Conservation (phyloP, 2,113 vertebrate species). For the Aspiorhynchus laticeps region DNA sequence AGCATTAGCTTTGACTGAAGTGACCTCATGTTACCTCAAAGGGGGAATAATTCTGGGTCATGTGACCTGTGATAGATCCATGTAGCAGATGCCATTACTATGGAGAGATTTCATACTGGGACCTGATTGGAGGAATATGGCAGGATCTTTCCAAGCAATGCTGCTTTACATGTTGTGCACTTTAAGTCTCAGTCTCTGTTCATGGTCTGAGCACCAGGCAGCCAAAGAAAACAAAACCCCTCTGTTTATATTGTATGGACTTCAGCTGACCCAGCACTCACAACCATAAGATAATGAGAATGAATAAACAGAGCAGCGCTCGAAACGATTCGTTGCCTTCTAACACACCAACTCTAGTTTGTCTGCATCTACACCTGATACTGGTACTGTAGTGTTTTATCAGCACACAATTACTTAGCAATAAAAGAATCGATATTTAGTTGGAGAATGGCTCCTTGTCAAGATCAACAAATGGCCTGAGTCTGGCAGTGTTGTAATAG, state of each 20-base stretch:
- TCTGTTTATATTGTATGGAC: slow-evolving; percentile 28
- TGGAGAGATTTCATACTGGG: not conserved
- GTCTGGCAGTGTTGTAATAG: slow-evolving; percentile 51
- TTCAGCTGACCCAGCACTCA: slow-evolving; percentile 30
- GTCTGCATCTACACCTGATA: slow-evolving; percentile 17
- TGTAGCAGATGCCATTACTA: not conserved
- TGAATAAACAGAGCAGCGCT: slow-evolving; percentile 18
- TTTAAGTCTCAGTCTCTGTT: not conserved
- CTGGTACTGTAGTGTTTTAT: slow-evolving; percentile 35
- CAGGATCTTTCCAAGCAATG: not conserved
- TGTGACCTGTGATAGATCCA: not conserved
- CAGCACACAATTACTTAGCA: slow-evolving; percentile 33
- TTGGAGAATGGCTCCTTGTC: slow-evolving; percentile 59
- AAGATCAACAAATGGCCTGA: slow-evolving; percentile 57
- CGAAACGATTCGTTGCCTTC: not conserved
- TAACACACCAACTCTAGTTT: not conserved
- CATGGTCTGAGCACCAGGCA: not conserved
- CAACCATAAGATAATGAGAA: slow-evolving; percentile 6
- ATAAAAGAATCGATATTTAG: slow-evolving; percentile 45
- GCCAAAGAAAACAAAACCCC: slow-evolving; percentile 37
- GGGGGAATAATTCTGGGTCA: slow-evolving; percentile 3
- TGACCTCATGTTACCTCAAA: slow-evolving; percentile 17
- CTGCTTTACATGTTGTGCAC: slow-evolving; percentile 36
- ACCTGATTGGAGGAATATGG: not conserved
- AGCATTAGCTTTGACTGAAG: slow-evolving; percentile 26